Percentiles rank a stretch among this genome's conserved stretches.
Evolutionary conservation across 2,113 vertebrate genomes (phyloP).

Genomic region (Strix aluco): DNA sequence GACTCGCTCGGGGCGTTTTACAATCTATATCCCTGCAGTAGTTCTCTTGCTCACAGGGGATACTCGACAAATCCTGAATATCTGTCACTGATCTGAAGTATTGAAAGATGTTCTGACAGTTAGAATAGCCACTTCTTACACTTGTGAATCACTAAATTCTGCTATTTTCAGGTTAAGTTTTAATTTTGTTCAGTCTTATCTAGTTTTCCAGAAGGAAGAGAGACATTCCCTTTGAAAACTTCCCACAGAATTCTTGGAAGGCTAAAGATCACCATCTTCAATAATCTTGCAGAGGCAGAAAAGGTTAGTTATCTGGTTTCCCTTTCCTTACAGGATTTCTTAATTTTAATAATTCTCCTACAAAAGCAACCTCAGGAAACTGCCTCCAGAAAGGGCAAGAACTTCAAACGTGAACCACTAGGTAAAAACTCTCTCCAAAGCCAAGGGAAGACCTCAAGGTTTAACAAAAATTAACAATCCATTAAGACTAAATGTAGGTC

Average conservation of each 20-base stretch:
- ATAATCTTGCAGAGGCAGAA: neutral
- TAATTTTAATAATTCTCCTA: neutral
- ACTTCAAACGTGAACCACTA: neutral
- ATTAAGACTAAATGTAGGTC: neutral
- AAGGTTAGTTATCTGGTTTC: neutral
- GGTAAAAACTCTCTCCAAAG: neutral
- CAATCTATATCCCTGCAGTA: neutral
- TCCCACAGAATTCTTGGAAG: neutral
- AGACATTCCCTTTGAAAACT: neutral
- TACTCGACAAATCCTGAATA: conserved; percentile 79
- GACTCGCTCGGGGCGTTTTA: conserved; percentile 39
- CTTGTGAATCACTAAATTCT: neutral
- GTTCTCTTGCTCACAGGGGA: conserved; percentile 57
- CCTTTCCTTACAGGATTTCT: neutral
- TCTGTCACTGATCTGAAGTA: conserved; percentile 71
- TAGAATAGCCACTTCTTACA: neutral
- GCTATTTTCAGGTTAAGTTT: neutral
- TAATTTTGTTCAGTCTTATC: neutral
- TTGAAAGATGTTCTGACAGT: conserved; percentile 39
- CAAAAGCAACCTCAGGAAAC: neutral
- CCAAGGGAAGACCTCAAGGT: neutral
- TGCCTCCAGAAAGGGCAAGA: neutral
- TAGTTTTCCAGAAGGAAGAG: neutral
- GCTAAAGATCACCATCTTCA: neutral
- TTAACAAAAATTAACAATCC: neutral